phyloP scores from a whole-genome alignment of 2,797 vertebrate genomes.

The Ambastaia sidthimunki region DNA sequence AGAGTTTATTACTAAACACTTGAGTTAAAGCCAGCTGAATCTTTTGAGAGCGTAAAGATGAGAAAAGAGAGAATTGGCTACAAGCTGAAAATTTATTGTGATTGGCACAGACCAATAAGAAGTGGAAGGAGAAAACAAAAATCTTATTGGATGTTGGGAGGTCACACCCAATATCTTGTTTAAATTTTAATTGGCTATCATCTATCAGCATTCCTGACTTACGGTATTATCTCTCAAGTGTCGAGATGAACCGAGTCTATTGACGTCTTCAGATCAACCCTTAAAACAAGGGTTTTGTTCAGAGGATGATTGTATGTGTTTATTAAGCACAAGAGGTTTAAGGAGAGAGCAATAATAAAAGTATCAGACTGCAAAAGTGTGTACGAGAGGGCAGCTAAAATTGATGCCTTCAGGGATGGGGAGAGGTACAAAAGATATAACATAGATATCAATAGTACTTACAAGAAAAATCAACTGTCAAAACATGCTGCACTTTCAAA shows the following conservation, averaged over 20 bases:
- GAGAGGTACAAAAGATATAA: constrained; percentile 43
- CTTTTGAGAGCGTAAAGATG: constrained; percentile 10
- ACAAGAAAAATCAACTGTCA: no score
- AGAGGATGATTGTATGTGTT: constrained; percentile 4
- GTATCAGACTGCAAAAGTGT: constrained; percentile 8
- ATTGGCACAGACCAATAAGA: background rate
- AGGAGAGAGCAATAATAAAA: constrained; percentile 13
- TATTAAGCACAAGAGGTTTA: constrained; percentile 44
- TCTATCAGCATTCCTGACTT: constrained; percentile 30
- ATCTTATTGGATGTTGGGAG: constrained; percentile 35
- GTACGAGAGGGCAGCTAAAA: background rate
- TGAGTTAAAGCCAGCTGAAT: constrained; percentile 32
- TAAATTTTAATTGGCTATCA: constrained; percentile 40
- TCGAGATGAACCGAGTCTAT: constrained; percentile 17
- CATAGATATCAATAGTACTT: constrained; percentile 20
- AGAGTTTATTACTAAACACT: constrained; percentile 17
- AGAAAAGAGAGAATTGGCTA: constrained; percentile 23
- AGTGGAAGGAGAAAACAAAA: constrained; percentile 30
- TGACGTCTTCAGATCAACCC: constrained; percentile 8
- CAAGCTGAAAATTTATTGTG: constrained; percentile 15
- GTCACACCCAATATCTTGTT: constrained; percentile 47
- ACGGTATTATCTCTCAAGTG: background rate
- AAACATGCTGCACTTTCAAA: constrained; percentile 24
- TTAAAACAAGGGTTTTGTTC: constrained; percentile 38
- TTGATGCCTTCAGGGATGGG: constrained; percentile 14